Percentiles rank a stretch among this genome's conserved stretches.
Evolutionary conservation across 2,888 invertebrate genomes (phyloP).

Genomic region (Mesodorylaimus sp.): DNA sequence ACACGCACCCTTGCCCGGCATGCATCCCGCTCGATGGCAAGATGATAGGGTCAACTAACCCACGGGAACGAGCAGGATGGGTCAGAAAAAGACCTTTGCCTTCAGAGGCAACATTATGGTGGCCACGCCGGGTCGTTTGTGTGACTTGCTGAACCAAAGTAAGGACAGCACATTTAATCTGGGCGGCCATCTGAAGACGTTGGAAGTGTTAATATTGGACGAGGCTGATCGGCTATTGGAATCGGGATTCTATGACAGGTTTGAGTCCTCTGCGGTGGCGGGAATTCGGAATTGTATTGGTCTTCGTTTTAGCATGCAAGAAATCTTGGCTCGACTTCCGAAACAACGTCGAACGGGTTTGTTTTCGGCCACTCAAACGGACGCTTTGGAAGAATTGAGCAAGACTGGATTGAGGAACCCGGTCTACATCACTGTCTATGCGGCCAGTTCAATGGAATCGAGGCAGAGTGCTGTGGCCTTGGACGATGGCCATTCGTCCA

Average conservation of each 20-base stretch:
- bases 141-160: constrained; percentile 46
- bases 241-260: constrained; percentile 60
- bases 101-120: constrained; percentile 57
- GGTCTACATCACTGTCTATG: constrained; percentile 12
- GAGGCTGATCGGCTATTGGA: constrained; percentile 89
- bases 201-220: constrained; percentile 76
- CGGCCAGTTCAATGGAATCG: no score
- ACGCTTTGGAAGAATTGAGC: constrained; percentile 70
- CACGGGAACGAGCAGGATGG: no score
- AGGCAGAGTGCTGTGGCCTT: no score
- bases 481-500: neutral
- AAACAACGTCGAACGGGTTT: constrained; percentile 80
- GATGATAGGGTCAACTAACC: no score
- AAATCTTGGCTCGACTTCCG: constrained; percentile 72
- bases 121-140: constrained; percentile 80
- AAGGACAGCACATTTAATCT: neutral
- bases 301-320: constrained; percentile 57
- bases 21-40: no score
- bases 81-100: no score
- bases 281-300: no score
- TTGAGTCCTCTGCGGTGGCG: no score
- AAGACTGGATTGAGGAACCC: constrained; percentile 51
- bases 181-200: constrained; percentile 8
- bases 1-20: no score
- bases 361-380: constrained; percentile 97